Conservation (phyloP, 1,140 invertebrate species). For the Bilobella aurantiaca region DNA sequence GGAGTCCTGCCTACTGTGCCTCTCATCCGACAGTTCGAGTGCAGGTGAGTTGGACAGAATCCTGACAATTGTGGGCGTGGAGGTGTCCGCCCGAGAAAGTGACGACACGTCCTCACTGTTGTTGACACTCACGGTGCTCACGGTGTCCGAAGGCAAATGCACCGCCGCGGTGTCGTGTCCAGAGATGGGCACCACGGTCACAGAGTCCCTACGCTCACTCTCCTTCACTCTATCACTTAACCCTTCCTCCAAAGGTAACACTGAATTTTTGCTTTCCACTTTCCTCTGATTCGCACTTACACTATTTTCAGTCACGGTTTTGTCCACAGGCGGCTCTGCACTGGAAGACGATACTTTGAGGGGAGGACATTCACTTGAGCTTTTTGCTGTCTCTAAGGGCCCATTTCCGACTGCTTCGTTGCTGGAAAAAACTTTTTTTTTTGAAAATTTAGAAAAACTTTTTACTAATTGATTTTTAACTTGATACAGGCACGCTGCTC, state of each 20-base stretch:
- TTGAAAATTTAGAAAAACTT: no score
- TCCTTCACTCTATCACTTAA: neutral
- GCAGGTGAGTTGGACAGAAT: conserved; percentile 13
- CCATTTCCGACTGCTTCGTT: no score
- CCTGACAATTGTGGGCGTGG: conserved; percentile 23
- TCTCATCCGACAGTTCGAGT: neutral
- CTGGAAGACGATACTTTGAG: conserved; percentile 80
- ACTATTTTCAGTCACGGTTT: no score
- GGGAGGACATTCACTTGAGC: no score
- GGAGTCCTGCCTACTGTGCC: neutral
- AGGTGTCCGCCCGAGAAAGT: conserved; percentile 10
- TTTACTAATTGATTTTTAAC: conserved; percentile 4
- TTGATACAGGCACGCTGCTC: conserved; percentile 65
- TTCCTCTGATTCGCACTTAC: no score
- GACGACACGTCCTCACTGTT: conserved; percentile 26
- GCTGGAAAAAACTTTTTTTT: no score
- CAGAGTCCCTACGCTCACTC: conserved; percentile 14
- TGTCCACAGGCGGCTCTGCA: conserved; percentile 94
- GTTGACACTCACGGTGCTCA: conserved; percentile 24
- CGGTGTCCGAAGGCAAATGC: conserved; percentile 10
- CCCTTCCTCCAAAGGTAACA: no score
- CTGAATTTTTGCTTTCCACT: no score
- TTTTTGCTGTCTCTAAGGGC: no score
- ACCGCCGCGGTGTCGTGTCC: neutral
- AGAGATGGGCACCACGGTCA: conserved; percentile 31